Conservation (phyloP, 2,113 vertebrate species). For the Fulmarus glacialis region DNA sequence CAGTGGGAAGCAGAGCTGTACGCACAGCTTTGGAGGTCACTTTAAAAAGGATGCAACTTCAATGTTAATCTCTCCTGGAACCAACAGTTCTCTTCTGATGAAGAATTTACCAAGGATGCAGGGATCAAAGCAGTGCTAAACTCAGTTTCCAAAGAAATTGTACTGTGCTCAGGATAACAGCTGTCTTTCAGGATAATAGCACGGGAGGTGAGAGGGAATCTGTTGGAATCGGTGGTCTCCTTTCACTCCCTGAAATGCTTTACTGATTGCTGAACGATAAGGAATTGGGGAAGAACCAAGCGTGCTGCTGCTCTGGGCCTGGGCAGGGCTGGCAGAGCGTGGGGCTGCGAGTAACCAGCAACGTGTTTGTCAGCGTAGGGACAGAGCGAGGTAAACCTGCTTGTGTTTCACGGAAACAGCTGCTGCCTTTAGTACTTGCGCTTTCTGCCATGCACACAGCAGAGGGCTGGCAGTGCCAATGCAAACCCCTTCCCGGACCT, state of each 20-base stretch:
- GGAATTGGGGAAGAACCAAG: neutral
- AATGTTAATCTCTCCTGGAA: neutral
- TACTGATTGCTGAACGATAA: neutral
- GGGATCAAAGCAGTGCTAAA: neutral
- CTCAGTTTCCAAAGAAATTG: neutral
- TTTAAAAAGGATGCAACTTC: neutral
- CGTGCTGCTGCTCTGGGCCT: neutral
- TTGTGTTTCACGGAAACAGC: neutral
- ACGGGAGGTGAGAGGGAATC: neutral
- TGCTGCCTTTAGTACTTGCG: neutral
- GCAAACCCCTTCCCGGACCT: neutral
- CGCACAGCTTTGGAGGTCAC: neutral
- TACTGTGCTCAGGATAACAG: neutral
- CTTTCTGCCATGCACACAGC: neutral
- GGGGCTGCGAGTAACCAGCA: neutral
- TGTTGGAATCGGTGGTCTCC: neutral
- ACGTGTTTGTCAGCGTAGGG: neutral
- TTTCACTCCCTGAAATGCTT: neutral
- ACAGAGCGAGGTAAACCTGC: neutral
- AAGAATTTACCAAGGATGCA: neutral
- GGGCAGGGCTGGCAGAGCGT: neutral
- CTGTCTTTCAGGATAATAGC: neutral
- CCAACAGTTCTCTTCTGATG: neutral
- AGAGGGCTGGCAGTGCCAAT: neutral
- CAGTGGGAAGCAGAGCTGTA: neutral